A percentile compares a stretch with the other conserved stretches of the same genome.
Conservation (phyloP, 2,113 vertebrate species). For the Vimba vimba region DNA sequence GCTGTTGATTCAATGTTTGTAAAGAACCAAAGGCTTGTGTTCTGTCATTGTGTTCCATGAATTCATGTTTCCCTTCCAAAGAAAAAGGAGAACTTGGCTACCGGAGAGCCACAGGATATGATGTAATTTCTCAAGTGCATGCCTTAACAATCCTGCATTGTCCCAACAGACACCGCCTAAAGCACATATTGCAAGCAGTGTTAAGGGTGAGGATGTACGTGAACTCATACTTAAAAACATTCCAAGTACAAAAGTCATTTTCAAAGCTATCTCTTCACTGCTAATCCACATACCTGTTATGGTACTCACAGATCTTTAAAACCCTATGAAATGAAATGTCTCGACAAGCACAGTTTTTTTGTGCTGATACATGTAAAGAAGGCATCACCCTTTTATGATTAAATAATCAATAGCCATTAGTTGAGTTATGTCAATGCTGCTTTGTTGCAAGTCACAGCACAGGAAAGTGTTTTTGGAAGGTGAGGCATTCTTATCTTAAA, state of each 20-base stretch:
- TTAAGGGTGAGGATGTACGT: not conserved
- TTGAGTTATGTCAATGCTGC: not conserved
- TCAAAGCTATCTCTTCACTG: not conserved
- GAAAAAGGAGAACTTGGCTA: not conserved
- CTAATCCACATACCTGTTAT: not conserved
- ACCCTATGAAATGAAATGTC: not conserved
- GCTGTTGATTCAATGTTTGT: not conserved
- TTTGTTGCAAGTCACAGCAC: not conserved
- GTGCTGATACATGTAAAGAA: constrained; percentile 1
- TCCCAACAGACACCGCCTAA: constrained; percentile 64
- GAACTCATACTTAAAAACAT: constrained; percentile 15
- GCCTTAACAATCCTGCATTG: constrained; percentile 69
- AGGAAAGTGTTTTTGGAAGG: not conserved
- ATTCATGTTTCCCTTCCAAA: not conserved
- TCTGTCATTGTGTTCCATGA: not conserved
- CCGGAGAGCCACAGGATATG: constrained; percentile 60
- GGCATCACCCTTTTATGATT: not conserved
- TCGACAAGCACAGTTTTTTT: not conserved
- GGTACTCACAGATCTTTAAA: not conserved
- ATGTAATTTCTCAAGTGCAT: constrained; percentile 63
- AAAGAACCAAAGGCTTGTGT: not conserved
- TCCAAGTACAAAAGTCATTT: constrained; percentile 10
- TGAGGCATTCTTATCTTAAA: not conserved
- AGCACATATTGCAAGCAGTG: constrained; percentile 58
- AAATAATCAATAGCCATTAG: constrained; percentile 14